Base-by-base conservation (phyloP, 1,140 invertebrate genomes). In the Protaetia brevitarsis region DNA sequence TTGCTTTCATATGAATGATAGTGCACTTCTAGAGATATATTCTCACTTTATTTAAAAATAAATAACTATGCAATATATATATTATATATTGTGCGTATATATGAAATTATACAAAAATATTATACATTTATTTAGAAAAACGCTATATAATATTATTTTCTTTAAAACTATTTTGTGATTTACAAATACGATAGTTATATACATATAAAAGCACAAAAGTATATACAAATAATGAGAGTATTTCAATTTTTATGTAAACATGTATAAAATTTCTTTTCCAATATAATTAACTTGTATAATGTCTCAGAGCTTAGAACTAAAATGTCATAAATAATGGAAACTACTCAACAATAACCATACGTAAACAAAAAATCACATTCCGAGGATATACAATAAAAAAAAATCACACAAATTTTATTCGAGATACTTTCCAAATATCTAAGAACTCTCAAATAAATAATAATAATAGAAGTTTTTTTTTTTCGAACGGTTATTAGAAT, bases 401-500 rank as follows among this genome's bases (percentile, higher is more conserved):
- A 23, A 51, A 51, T 26, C 19, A 51, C 41, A 51, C 41, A 16
- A 51, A 8, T 23, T 51, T 10, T 51, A 51, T 51, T 51, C 41
- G 41, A 51, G 41, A 51, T 10, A 8, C n/a, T n/a, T n/a, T 51
- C 26, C 3, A 7, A 51, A 51, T 16, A 51, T 10, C 2, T 51
- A 51, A 51, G 11, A 51, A 34, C 31, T 34, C 41, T 51, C 11
- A 21, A n/a, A n/a, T n/a, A n/a, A n/a, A 19, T n/a, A 45, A 23
- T 51, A 51, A 6, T 8, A 51, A 51, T 23, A 51, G 11, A 19
- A 51, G 41, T 19, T n/a, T n/a, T n/a, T n/a, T n/a, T n/a, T n/a
- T n/a, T n/a, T n/a, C n/a, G n/a, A 51, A 51, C 41, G 21, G 8
- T 34, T 34, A 6, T 51, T 23, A 85, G 62, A 84, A 76, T 73